Evolutionary conservation across 2,888 invertebrate genomes (phyloP).

Genomic region (Rhagium mordax): DNA sequence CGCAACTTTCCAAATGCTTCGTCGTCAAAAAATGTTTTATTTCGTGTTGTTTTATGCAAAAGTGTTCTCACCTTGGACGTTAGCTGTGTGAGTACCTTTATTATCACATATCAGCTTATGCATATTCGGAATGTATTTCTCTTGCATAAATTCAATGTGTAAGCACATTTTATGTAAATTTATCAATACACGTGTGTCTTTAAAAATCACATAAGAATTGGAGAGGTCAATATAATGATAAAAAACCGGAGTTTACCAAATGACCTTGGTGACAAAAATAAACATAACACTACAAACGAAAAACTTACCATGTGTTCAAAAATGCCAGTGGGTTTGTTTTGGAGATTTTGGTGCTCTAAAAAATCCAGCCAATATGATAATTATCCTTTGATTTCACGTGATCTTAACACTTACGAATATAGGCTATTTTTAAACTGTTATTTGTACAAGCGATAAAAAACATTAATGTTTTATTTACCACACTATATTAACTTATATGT

Average conservation of each 20-base stretch:
- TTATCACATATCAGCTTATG: neutral
- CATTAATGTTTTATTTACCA: constrained; percentile 52
- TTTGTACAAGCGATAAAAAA: constrained; percentile 57
- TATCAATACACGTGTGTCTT: constrained; percentile 33
- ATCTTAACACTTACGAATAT: constrained; percentile 49
- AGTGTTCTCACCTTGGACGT: neutral
- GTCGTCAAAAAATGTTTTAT: too few species aligned
- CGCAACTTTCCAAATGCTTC: neutral
- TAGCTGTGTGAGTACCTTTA: too few species aligned
- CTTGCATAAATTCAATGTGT: neutral
- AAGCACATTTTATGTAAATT: constrained; percentile 37
- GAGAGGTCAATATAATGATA: constrained; percentile 38
- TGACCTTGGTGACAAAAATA: constrained; percentile 46
- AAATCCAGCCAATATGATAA: constrained; percentile 39
- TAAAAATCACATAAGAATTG: constrained; percentile 38
- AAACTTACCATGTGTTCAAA: constrained; percentile 52
- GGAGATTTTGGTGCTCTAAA: constrained; percentile 37
- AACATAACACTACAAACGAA: constrained; percentile 30
- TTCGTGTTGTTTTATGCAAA: too few species aligned
- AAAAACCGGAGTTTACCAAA: constrained; percentile 38
- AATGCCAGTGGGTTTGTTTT: constrained; percentile 35
- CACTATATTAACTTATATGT: constrained; percentile 35
- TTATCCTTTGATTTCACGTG: constrained; percentile 50
- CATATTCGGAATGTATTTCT: neutral
- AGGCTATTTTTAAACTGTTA: constrained; percentile 56